Evolutionary conservation across 2,888 invertebrate species (phyloP).

Genomic region (Ichneumon xanthorius): DNA sequence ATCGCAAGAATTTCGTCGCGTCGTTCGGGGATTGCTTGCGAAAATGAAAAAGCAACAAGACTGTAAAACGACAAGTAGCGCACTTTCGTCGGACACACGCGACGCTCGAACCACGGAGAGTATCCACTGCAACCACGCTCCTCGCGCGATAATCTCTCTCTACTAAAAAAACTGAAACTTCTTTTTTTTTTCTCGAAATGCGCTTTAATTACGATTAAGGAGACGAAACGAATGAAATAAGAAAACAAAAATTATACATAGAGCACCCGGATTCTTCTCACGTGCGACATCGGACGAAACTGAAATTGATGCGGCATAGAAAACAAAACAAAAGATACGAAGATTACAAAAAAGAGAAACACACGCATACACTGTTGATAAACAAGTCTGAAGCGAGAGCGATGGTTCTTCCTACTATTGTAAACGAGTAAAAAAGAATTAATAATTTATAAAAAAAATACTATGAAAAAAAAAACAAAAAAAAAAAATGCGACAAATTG

Average conservation of each 20-base stretch:
- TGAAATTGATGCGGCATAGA: conserved; percentile 42
- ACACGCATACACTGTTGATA: conserved; percentile 57
- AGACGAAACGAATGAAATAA: conserved; percentile 33
- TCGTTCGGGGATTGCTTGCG: conserved; percentile 27
- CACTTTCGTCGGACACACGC: conserved; percentile 27
- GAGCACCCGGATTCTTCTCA: conserved; percentile 46
- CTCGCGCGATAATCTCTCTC: conserved; percentile 47
- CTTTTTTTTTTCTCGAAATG: conserved; percentile 43
- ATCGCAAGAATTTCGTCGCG: conserved; percentile 12
- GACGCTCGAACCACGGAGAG: conserved; percentile 31
- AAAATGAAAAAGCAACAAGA: conserved; percentile 11
- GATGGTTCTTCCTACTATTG: conserved; percentile 80
- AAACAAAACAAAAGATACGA: conserved; percentile 29
- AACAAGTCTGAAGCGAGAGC: conserved; percentile 77
- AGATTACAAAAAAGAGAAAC: conserved; percentile 54
- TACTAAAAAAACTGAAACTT: conserved; percentile 22
- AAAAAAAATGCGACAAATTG: conserved; percentile 68
- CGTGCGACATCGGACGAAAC: conserved; percentile 41
- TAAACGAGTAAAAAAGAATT: conserved; percentile 76
- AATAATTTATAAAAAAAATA: conserved; percentile 77
- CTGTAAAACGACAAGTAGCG: conserved; percentile 24
- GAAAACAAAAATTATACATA: conserved; percentile 20
- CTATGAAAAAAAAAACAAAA: conserved; percentile 1
- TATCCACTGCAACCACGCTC: conserved; percentile 46
- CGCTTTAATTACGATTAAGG: conserved; percentile 62